phyloP scores from a whole-genome alignment of 2,797 vertebrate genomes.

The Tapirus indicus region DNA sequence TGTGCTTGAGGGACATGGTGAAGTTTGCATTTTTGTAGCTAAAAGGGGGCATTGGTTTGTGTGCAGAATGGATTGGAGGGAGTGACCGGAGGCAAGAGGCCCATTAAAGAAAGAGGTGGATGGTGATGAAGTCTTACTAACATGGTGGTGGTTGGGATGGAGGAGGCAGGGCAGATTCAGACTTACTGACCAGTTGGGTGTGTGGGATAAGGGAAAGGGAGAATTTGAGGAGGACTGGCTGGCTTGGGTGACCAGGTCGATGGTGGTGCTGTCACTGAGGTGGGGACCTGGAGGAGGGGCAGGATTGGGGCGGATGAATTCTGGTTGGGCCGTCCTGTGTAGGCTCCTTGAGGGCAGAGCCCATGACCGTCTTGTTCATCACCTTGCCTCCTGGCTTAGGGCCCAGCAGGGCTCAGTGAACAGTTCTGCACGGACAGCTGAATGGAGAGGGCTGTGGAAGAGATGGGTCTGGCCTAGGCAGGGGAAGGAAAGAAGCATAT shows the following conservation, averaged over 20 bases:
- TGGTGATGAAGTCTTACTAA: background rate
- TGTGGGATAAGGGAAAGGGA: background rate
- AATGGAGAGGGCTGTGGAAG: background rate
- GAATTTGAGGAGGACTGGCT: background rate
- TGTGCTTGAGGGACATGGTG: background rate
- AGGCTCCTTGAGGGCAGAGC: background rate
- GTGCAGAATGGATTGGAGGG: background rate
- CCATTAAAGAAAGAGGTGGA: background rate
- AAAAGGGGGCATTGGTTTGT: background rate
- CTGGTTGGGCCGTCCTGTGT: background rate
- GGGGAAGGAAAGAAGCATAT: background rate
- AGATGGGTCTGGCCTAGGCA: background rate
- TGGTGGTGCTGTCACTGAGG: background rate
- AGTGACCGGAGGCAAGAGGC: background rate
- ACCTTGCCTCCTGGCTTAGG: background rate
- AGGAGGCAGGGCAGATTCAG: background rate
- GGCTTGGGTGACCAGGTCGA: background rate
- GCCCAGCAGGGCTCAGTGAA: background rate
- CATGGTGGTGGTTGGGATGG: background rate
- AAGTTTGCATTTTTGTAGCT: background rate
- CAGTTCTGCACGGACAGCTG: background rate
- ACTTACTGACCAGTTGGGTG: background rate
- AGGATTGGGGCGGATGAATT: background rate
- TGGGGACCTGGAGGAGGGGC: background rate
- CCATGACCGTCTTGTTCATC: background rate